These are phyloP conservation scores for Lepisosteus oculatus DNA, from an alignment of 2,113 vertebrate genomes.

Conservation along the genomic window DNA sequence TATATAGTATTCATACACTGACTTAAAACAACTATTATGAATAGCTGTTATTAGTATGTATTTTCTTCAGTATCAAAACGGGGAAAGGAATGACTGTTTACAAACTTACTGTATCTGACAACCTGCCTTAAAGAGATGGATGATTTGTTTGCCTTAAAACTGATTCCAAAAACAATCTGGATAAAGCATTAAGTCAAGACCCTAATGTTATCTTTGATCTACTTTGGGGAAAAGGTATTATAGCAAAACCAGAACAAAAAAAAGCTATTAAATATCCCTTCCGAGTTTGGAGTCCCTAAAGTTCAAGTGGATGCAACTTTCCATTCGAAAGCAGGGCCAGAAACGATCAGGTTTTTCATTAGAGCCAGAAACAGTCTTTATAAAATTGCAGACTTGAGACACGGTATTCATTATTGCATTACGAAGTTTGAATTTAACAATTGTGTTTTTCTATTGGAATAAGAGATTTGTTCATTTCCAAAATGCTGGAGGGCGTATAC, in stretches of 20 bases:
- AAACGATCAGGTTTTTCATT: too few relatives aligned
- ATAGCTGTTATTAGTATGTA: too few relatives aligned
- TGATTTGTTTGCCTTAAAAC: constrained; percentile 21
- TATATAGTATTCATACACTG: too few relatives aligned
- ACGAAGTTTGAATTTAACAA: too few relatives aligned
- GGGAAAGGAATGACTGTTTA: too few relatives aligned
- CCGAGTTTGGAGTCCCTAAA: constrained; percentile 16
- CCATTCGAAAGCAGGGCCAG: not conserved
- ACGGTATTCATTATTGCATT: too few relatives aligned
- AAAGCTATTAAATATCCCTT: constrained; percentile 28
- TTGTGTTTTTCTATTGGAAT: too few relatives aligned
- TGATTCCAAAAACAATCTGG: constrained; percentile 29
- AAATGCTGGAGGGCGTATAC: too few relatives aligned
- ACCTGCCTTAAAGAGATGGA: not conserved
- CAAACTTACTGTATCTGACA: too few relatives aligned
- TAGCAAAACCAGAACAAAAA: constrained; percentile 30
- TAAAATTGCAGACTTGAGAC: not conserved
- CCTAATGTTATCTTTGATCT: constrained; percentile 26
- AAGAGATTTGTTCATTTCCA: too few relatives aligned
- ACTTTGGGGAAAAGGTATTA: constrained; percentile 25
- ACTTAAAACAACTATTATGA: too few relatives aligned
- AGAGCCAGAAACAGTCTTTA: not conserved
- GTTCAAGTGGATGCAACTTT: constrained; percentile 5
- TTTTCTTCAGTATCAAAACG: too few relatives aligned
- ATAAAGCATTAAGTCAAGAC: constrained; percentile 24